Base-by-base conservation (phyloP, 2,888 invertebrate species). In the Arge pagana region DNA sequence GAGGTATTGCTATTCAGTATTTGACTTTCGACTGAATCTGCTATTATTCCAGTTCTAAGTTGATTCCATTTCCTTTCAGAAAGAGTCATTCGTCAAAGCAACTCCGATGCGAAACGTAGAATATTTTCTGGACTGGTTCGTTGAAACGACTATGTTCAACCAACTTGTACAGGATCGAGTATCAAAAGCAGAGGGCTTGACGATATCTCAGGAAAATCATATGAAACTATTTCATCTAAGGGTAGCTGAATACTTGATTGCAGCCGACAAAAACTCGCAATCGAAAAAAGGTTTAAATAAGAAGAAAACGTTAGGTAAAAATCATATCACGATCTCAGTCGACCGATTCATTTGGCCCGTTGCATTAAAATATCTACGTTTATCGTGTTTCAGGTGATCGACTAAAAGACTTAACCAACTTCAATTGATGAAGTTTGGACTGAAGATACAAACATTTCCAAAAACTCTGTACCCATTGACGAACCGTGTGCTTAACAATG, bases 131-230 rank as follows among this genome's bases (percentile, higher is more conserved):
- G 89, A 90, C 60, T 93, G 92, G 92, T 93, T 93, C 76, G 85
- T 88, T 0, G 90, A 93, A 70, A 92, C 92, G 0, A 88, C 90
- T 1, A 90, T 93, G 89, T 93, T 93, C 74, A 84, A 86, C 56
- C 83, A 86, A 42, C 92, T 89, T 73, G 80, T 87, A 48, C 83
- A 85, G 60, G 80, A 81, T 54, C 66, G 54, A 48, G 60, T 62
- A 55, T 56, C 48, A 11, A 53, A 53, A 23, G 36, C 57, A 28
- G 60, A 61, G 54, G 56, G 71, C 15, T 48, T 76, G 23, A 62
- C 65, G 21, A 50, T 55, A 33, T 59, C 59, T 36, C 56, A 63
- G 8, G 43, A 50, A 16, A 56, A 58, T 40, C 49, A 60, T 36
- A 50, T 60, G 37, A 61, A 62, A 50, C 54, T 62, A 23, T 63